phyloP scores from a whole-genome alignment of 2,797 vertebrate genomes.

The Pangasius sanitwongsei region DNA sequence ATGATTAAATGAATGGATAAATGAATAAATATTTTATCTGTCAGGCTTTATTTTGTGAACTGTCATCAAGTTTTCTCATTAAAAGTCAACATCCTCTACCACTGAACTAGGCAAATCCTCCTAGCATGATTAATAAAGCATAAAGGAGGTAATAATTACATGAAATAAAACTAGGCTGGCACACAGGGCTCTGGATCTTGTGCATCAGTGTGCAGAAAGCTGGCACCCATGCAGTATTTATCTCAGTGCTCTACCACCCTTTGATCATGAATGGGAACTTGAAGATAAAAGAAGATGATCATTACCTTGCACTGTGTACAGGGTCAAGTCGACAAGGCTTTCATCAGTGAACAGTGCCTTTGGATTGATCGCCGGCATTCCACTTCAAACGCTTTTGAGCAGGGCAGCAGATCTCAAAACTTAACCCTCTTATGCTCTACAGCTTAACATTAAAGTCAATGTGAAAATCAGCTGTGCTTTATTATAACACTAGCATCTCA shows the following conservation, averaged over 20 bases:
- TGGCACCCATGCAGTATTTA: slow-evolving; percentile 42
- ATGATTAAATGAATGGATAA: neutral
- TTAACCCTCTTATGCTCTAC: slow-evolving; percentile 45
- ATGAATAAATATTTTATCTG: slow-evolving; percentile 12
- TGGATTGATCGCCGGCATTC: slow-evolving; percentile 45
- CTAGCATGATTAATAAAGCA: slow-evolving; percentile 42
- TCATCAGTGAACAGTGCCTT: slow-evolving; percentile 55
- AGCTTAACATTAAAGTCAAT: slow-evolving; percentile 37
- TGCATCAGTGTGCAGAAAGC: slow-evolving; percentile 33
- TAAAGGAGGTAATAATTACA: slow-evolving; percentile 47
- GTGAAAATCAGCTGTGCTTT: slow-evolving; percentile 34
- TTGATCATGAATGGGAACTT: slow-evolving; percentile 59
- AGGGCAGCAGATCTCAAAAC: slow-evolving; percentile 24
- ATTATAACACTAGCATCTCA: slow-evolving; percentile 6
- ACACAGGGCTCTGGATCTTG: slow-evolving; percentile 35
- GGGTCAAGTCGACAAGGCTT: slow-evolving; percentile 59
- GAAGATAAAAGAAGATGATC: slow-evolving; percentile 58
- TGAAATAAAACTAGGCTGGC: slow-evolving; percentile 39
- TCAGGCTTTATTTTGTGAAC: slow-evolving; percentile 32
- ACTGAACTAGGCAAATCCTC: slow-evolving; percentile 39
- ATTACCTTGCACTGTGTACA: slow-evolving; percentile 55
- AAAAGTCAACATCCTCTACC: slow-evolving; percentile 19
- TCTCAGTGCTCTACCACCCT: slow-evolving; percentile 48
- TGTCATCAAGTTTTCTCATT: slow-evolving; percentile 33
- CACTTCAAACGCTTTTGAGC: slow-evolving; percentile 55